These are phyloP conservation scores for Eretmochelys imbricata DNA, from an alignment of 2,113 vertebrate genomes.

Conservation along the genomic window DNA sequence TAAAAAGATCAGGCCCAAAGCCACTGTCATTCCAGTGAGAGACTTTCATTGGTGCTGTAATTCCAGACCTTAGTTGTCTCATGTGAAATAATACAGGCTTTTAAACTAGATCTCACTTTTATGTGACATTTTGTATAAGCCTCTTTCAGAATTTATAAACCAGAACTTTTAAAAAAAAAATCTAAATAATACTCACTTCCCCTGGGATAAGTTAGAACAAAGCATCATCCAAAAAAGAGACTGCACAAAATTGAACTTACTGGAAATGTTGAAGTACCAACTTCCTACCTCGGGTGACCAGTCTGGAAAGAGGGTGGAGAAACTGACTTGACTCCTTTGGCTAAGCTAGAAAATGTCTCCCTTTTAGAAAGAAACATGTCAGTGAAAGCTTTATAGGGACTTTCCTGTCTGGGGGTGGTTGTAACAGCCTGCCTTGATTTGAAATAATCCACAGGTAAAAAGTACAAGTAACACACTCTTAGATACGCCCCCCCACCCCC, in stretches of 20 bases:
- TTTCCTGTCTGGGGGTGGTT: background rate
- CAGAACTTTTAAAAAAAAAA: background rate
- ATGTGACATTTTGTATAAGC: background rate
- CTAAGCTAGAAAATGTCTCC: background rate
- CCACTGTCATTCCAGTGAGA: background rate
- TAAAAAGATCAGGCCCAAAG: background rate
- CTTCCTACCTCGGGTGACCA: background rate
- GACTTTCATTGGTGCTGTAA: background rate
- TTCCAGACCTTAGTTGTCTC: background rate
- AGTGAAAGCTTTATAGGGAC: background rate
- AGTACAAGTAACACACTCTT: fast-evolving
- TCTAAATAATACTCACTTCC: background rate
- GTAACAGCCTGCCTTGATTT: background rate
- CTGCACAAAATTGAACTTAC: background rate
- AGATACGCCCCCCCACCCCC: fast-evolving
- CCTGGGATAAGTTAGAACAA: background rate
- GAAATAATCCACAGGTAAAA: background rate
- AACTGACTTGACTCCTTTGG: background rate
- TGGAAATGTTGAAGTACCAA: background rate
- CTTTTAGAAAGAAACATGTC: background rate
- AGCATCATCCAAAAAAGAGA: background rate
- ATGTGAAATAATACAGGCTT: no score
- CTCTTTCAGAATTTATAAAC: background rate
- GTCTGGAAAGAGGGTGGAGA: background rate
- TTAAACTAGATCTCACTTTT: no score